These are phyloP conservation scores for Rhipidura dahli DNA, from an alignment of 2,113 vertebrate genomes.

Conservation along the genomic window DNA sequence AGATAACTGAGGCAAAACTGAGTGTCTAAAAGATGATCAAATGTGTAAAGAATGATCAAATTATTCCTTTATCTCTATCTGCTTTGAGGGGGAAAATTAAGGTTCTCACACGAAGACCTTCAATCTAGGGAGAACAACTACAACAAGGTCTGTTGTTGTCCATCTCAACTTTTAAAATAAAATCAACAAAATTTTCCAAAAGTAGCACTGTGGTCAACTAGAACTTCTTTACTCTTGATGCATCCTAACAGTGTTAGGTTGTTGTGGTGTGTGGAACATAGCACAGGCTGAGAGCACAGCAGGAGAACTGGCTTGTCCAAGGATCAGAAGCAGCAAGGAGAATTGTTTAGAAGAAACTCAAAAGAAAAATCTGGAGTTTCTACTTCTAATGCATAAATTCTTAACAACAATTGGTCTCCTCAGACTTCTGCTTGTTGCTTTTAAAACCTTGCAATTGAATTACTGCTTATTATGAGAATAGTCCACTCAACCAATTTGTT, in stretches of 20 bases:
- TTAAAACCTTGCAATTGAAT: not conserved
- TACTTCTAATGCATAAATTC: not conserved
- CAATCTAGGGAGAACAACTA: not conserved
- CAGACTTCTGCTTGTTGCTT: not conserved
- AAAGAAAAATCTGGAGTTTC: not conserved
- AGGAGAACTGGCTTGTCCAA: not conserved
- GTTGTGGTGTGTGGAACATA: not conserved
- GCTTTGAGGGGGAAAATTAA: not conserved
- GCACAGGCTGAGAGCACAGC: not conserved
- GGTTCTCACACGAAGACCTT: not conserved
- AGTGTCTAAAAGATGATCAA: no score
- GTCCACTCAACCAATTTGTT: not conserved
- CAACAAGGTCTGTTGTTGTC: not conserved
- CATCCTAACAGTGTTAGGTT: not conserved
- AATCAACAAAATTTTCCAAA: not conserved
- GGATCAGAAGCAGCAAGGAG: not conserved
- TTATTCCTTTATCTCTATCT: not conserved
- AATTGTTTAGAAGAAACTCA: not conserved
- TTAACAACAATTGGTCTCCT: not conserved
- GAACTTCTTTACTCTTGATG: not conserved
- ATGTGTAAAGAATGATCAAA: no score
- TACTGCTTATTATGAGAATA: not conserved
- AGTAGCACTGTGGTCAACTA: not conserved
- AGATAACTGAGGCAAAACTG: not conserved
- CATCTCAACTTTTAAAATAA: not conserved